A percentile compares a stretch with the other conserved stretches of the same genome.
Evolutionary conservation across 2,888 invertebrate species (phyloP).

Genomic region (Unio delphinus): DNA sequence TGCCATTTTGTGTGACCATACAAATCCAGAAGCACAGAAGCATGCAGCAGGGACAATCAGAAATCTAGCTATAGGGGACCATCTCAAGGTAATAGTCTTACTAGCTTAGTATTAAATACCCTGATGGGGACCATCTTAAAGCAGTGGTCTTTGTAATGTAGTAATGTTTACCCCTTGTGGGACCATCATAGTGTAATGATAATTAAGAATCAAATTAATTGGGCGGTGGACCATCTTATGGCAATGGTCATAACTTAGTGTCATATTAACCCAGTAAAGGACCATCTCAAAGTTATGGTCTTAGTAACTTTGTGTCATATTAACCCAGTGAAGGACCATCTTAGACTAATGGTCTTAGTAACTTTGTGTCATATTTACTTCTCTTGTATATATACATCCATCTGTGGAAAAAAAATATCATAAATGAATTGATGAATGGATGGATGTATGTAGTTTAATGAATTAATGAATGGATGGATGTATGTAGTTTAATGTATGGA

Average conservation of each 20-base stretch:
- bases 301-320: not conserved
- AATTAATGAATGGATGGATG: too few species aligned
- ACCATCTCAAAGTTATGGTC: not conserved
- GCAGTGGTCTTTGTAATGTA: too few species aligned
- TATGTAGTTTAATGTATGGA: too few species aligned
- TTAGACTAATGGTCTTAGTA: too few species aligned
- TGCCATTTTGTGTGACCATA: constrained; percentile 39
- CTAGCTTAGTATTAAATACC: not conserved
- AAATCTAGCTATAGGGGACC: constrained; percentile 62
- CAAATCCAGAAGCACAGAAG: constrained; percentile 55
- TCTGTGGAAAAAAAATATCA: too few species aligned
- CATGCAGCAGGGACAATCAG: constrained; percentile 64
- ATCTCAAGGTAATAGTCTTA: constrained; percentile 45
- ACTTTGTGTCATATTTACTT: too few species aligned
- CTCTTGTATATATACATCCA: too few species aligned
- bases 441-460: too few species aligned
- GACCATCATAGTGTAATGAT: not conserved
- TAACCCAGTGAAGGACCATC: not conserved
- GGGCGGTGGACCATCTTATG: too few species aligned
- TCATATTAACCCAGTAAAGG: too few species aligned
- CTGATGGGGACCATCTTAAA: not conserved
- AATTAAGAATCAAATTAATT: not conserved
- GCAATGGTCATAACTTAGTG: not conserved
- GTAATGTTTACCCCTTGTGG: too few species aligned
- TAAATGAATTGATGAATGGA: too few species aligned